Base-by-base conservation (phyloP, 2,797 vertebrate species). In the Lacerta viridis region DNA sequence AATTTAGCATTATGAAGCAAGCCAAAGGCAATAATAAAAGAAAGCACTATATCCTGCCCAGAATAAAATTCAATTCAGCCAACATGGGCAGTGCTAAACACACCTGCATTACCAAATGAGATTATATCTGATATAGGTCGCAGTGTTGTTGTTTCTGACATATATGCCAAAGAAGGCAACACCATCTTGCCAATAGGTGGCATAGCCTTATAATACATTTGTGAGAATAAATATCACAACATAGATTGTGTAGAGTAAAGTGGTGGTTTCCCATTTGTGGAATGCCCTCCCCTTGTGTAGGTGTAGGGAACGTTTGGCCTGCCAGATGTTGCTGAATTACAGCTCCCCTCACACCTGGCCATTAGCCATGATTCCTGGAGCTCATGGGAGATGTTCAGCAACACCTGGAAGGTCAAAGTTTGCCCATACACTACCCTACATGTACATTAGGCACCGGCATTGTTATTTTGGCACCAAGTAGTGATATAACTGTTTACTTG, bases 1-100 rank as follows among this genome's bases (percentile, higher is more conserved):
- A 92, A 92, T 91, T 91, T 85, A 86, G 92, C 71, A 86, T 88
- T 90, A 90, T 85, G 2, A 5, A 92, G 50, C 5, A 17, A 86
- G 7, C 36, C 61, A 90, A 77, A 85, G 92, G 27, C n/a, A 80
- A 9, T 87, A 87, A 86, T 83, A 77, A 90, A 91, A 91, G 80
- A 87, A 80, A 88, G n/a, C 3, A 59, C 59, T 3, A 2, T 39
- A 84, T 93, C 84, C 17, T 78, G 29, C 74, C 81, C 15, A 90
- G n/a, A 91, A 81, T 81, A 91, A 88, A 29, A 71, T 80, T 91
- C 87, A 91, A 80, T 82, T 55, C 10, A 87, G 85, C 89, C 69
- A 25, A 59, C 61, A 87, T 68, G 41, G 4, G 64, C 5, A 23
- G n/a, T 41, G 36, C 81, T 87, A 89, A 77, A 75, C 50, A 33